phyloP scores from a whole-genome alignment of 2,888 invertebrate genomes.

The Andrena camellia region DNA sequence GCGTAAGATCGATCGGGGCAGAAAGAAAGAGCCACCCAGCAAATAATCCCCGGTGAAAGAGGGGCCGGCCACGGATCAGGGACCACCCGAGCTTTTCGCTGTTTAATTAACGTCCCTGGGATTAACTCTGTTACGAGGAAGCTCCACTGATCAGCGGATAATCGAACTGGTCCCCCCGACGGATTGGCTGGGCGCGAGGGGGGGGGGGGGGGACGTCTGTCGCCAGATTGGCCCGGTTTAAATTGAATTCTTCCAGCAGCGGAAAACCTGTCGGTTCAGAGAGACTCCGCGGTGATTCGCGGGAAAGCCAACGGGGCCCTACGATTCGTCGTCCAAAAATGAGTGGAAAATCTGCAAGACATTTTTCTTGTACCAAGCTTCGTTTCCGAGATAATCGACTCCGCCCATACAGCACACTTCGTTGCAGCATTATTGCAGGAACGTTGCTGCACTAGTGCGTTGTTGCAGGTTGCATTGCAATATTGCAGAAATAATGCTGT shows the following conservation, averaged over 20 bases:
- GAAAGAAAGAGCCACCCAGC: slow-evolving; percentile 29
- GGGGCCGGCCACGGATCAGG: slow-evolving; percentile 57
- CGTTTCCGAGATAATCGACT: too few species aligned
- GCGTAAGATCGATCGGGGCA: slow-evolving; percentile 40
- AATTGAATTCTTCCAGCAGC: slow-evolving; percentile 4
- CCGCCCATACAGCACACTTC: too few species aligned
- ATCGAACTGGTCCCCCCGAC: slow-evolving; percentile 40
- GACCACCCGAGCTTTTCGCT: slow-evolving; percentile 63
- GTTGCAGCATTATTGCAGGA: too few species aligned
- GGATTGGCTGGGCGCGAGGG: not conserved
- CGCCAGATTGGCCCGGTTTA: slow-evolving; percentile 19
- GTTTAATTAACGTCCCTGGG: slow-evolving; percentile 71
- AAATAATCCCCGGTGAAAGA: slow-evolving; percentile 68
- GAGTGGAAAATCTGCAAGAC: not conserved
- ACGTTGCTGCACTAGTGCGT: too few species aligned
- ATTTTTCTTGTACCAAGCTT: too few species aligned
- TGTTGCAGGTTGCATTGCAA: too few species aligned
- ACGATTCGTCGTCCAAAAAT: not conserved
- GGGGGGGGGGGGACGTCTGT: slow-evolving; percentile 12
- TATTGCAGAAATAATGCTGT: too few species aligned
- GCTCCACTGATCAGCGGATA: slow-evolving; percentile 63
- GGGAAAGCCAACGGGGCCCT: not conserved
- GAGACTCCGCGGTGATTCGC: too few species aligned
- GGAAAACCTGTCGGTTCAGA: not conserved
- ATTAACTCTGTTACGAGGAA: slow-evolving; percentile 67